phyloP scores from a whole-genome alignment of 2,113 vertebrate species.

The Leucosticte australis region DNA sequence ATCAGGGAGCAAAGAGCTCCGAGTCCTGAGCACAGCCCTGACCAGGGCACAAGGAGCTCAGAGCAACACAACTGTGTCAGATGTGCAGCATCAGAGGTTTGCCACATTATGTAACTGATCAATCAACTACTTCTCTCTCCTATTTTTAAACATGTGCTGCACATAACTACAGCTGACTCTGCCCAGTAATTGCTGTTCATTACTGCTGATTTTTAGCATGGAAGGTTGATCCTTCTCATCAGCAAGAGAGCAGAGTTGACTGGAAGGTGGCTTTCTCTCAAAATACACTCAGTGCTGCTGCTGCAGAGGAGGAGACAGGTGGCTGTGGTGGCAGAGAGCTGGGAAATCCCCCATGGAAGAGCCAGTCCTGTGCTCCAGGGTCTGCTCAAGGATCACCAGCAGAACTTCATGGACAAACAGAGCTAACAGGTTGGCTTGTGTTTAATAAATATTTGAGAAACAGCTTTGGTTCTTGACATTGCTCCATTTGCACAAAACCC shows the following conservation, averaged over 20 bases:
- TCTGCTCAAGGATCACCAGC: background rate
- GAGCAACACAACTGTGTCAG: rapidly evolving
- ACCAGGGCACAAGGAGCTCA: background rate
- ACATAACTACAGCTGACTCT: background rate
- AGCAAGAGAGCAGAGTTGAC: background rate
- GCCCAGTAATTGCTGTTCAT: background rate
- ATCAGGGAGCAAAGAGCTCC: background rate
- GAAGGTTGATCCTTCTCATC: background rate
- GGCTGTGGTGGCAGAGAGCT: background rate
- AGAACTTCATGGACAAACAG: background rate
- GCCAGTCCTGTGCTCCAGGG: background rate
- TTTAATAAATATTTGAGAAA: background rate
- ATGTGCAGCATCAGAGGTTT: background rate
- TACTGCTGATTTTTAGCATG: background rate
- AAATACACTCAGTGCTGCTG: background rate
- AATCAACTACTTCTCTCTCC: background rate
- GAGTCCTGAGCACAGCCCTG: background rate
- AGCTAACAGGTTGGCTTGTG: background rate
- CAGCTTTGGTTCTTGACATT: background rate
- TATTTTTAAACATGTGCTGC: background rate
- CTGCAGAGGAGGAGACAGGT: background rate
- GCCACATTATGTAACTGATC: rapidly evolving
- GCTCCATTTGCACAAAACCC: background rate
- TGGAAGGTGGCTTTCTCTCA: background rate
- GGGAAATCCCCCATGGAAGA: background rate